Percentiles rank a stretch among this genome's conserved stretches.
These are phyloP conservation scores for Encarsia formosa DNA, from an alignment of 2,888 invertebrate genomes.

Conservation along the genomic window DNA sequence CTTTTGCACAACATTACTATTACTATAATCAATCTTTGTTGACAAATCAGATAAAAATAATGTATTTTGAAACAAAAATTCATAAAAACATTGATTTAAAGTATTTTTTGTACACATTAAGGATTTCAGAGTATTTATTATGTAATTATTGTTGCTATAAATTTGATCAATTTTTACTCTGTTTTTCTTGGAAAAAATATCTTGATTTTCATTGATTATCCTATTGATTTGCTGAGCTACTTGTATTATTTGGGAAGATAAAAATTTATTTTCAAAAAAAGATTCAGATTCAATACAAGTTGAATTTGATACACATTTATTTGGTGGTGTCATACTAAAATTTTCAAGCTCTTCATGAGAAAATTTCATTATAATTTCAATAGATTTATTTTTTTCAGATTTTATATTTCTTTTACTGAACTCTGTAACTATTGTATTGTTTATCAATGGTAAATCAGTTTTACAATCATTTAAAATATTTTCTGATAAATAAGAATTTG, in stretches of 20 bases:
- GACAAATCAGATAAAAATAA: slow-evolving; percentile 38
- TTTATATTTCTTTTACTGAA: slow-evolving; percentile 11
- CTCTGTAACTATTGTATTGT: no score
- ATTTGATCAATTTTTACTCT: slow-evolving; percentile 9
- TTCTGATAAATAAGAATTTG: not conserved
- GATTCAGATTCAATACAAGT: slow-evolving; percentile 2
- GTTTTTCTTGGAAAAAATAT: slow-evolving; percentile 23
- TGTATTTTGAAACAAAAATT: slow-evolving; percentile 38
- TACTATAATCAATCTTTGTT: slow-evolving; percentile 35
- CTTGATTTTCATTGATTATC: slow-evolving; percentile 6
- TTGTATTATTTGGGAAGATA: slow-evolving; percentile 8
- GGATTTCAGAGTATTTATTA: slow-evolving; percentile 14
- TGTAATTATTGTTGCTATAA: not conserved
- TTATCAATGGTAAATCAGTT: no score
- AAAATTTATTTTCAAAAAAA: not conserved
- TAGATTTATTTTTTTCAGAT: slow-evolving; percentile 7
- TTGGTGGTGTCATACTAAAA: slow-evolving; percentile 31
- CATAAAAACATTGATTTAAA: slow-evolving; percentile 21
- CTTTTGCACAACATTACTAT: no score
- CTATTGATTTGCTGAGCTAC: slow-evolving; percentile 12
- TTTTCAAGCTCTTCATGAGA: slow-evolving; percentile 19
- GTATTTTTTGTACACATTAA: slow-evolving; percentile 35
- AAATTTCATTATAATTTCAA: slow-evolving; percentile 14
- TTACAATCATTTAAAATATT: no score
- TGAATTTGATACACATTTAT: slow-evolving; percentile 7